These are phyloP conservation scores for Itoplectis maculator DNA, from an alignment of 2,888 invertebrate species.

Conservation along the genomic window DNA sequence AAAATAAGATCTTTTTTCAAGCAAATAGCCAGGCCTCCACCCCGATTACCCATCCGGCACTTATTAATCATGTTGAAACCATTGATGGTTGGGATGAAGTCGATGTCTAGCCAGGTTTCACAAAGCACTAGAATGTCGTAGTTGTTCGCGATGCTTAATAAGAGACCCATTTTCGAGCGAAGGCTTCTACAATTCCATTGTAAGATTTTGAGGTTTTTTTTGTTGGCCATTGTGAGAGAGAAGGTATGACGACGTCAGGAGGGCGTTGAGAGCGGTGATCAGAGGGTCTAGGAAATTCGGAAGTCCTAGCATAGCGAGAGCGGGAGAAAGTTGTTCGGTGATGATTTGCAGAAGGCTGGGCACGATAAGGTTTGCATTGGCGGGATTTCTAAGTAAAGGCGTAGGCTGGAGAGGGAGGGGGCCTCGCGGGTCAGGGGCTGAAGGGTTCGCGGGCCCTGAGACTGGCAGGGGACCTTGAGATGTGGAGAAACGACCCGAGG, in stretches of 20 bases:
- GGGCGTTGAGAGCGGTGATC: neutral
- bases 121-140: neutral
- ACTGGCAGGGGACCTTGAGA: neutral
- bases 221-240: too few relatives aligned
- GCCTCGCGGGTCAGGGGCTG: neutral
- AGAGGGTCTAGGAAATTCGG: neutral
- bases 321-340: neutral
- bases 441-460: too few relatives aligned
- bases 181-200: neutral
- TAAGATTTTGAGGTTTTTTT: neutral
- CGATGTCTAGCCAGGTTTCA: neutral
- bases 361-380: too few relatives aligned
- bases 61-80: too few relatives aligned
- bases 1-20: too few relatives aligned
- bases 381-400: too few relatives aligned
- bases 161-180: neutral
- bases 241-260: neutral
- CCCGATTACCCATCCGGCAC: too few relatives aligned
- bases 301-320: neutral
- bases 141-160: neutral
- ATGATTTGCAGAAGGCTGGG: too few relatives aligned
- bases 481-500: neutral
- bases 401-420: too few relatives aligned
- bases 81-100: neutral
- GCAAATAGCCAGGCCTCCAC: too few relatives aligned